These are phyloP conservation scores for Muntiacus muntjak DNA, from an alignment of 2,113 vertebrate genomes.

Conservation along the genomic window DNA sequence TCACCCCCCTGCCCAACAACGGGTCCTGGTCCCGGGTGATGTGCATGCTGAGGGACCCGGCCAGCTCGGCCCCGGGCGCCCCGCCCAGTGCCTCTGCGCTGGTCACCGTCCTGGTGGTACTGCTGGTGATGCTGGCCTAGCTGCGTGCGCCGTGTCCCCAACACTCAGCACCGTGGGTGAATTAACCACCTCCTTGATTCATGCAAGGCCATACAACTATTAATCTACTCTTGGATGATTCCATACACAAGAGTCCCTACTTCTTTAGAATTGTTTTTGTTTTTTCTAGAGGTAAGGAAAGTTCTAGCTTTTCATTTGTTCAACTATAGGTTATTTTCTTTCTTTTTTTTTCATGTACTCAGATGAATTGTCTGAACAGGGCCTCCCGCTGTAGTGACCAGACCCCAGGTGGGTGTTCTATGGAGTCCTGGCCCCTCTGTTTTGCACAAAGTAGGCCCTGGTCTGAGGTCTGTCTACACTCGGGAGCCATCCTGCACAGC, in stretches of 20 bases:
- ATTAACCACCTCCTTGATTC: slow-evolving; percentile 64
- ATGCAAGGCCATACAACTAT: slow-evolving; percentile 44
- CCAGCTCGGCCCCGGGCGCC: neutral
- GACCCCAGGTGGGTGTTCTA: neutral
- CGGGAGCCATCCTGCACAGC: neutral
- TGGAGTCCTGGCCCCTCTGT: neutral
- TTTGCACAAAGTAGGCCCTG: neutral
- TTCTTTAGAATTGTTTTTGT: neutral
- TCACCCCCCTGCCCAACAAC: slow-evolving; percentile 92
- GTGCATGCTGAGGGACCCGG: slow-evolving; percentile 82
- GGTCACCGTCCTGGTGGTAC: slow-evolving; percentile 2
- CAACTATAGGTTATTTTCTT: neutral
- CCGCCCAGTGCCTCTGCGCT: slow-evolving; percentile 22
- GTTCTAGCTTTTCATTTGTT: neutral
- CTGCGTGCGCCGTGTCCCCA: neutral
- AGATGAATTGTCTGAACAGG: neutral
- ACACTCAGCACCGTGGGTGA: neutral
- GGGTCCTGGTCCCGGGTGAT: slow-evolving; percentile 94
- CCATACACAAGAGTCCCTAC: neutral
- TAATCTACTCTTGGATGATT: neutral
- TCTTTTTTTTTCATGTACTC: neutral
- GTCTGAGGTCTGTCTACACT: neutral
- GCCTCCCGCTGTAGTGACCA: neutral
- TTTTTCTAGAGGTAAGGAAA: neutral
- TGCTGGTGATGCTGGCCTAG: slow-evolving; percentile 55